Evolutionary conservation across 2,888 invertebrate genomes (phyloP).

Genomic region (Xylocampa areola): DNA sequence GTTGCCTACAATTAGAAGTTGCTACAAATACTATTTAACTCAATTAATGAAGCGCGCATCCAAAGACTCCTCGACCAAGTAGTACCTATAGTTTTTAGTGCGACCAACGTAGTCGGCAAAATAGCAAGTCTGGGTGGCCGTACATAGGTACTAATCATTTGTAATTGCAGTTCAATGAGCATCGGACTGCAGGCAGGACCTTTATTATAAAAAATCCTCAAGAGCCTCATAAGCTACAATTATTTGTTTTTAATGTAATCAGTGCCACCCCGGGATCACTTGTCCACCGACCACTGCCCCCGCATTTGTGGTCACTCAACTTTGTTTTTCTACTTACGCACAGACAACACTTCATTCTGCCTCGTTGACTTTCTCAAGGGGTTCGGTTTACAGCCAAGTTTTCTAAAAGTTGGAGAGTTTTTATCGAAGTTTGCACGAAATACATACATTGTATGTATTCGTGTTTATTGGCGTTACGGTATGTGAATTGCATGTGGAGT

Average conservation of each 20-base stretch:
- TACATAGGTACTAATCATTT: conserved; percentile 2
- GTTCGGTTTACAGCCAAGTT: conserved; percentile 56
- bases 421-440: conserved; percentile 48
- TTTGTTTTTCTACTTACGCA: conserved; percentile 77
- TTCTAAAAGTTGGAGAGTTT: conserved; percentile 48
- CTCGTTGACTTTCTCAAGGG: conserved; percentile 64
- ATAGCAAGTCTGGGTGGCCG: neutral
- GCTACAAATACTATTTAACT: no score
- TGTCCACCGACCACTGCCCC: conserved; percentile 37
- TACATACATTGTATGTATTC: conserved; percentile 43
- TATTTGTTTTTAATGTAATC: conserved; percentile 36
- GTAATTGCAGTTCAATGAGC: conserved; percentile 4
- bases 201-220: conserved; percentile 12
- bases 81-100: no score
- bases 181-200: conserved; percentile 2
- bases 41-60: no score
- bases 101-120: neutral
- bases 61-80: no score
- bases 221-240: conserved; percentile 22
- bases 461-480: conserved; percentile 53
- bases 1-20: no score
- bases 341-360: conserved; percentile 63
- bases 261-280: conserved; percentile 41
- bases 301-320: conserved; percentile 77
- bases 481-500: conserved; percentile 49